A percentile compares a stretch with the other conserved stretches of the same genome.
phyloP scores from a whole-genome alignment of 2,797 vertebrate genomes.

The Gastrophryne carolinensis region DNA sequence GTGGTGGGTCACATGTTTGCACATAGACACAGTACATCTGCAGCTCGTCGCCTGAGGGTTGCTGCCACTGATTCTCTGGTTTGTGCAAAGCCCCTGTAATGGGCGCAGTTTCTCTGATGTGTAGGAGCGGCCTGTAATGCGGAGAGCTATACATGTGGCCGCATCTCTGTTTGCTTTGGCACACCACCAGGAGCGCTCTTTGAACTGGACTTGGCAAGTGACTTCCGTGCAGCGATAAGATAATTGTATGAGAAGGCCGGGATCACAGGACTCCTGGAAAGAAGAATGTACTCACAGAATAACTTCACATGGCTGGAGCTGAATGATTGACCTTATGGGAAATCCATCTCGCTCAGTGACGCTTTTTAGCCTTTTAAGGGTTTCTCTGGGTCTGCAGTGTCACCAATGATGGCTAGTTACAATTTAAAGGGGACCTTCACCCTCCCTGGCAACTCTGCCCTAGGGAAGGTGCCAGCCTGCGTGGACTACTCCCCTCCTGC shows the following conservation, averaged over 20 bases:
- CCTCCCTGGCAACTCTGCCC: too few species aligned
- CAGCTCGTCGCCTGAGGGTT: neutral
- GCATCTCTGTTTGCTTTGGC: neutral
- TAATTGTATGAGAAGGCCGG: neutral
- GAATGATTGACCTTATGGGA: neutral
- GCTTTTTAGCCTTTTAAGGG: neutral
- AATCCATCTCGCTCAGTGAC: neutral
- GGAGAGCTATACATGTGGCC: neutral
- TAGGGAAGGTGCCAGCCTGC: too few species aligned
- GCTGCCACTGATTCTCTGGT: neutral
- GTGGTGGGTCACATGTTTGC: too few species aligned
- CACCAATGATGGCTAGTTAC: too few species aligned
- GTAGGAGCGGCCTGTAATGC: neutral
- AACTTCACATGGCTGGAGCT: neutral
- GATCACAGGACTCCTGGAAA: neutral
- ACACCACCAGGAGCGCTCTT: neutral
- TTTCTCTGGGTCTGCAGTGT: neutral
- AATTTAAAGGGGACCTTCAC: too few species aligned
- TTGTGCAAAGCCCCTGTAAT: neutral
- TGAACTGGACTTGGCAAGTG: neutral
- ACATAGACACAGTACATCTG: too few species aligned
- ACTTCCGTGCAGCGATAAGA: neutral
- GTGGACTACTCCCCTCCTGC: too few species aligned
- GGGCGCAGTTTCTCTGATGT: neutral
- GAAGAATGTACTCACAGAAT: neutral